Evolutionary conservation across 2,888 invertebrate species (phyloP).

Genomic region (Philereme vetulata): DNA sequence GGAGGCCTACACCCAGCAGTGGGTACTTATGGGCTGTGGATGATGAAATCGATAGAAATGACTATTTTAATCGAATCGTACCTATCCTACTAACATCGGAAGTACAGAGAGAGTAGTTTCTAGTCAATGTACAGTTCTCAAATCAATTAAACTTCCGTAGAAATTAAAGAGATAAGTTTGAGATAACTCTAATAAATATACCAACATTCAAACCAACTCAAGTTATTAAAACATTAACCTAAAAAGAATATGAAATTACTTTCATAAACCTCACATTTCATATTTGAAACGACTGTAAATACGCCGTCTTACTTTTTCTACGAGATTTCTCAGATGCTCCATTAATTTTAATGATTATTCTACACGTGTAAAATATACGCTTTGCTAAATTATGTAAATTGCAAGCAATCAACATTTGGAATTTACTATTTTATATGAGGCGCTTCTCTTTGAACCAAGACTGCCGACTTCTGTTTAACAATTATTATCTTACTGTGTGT

Average conservation of each 20-base stretch:
- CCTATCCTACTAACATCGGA: no score
- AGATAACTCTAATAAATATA: slow-evolving; percentile 39
- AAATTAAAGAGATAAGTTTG: slow-evolving; percentile 34
- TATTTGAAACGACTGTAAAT: slow-evolving; percentile 42
- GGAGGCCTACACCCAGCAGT: no score
- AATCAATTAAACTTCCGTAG: slow-evolving; percentile 11
- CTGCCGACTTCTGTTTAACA: neutral
- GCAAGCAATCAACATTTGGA: slow-evolving; percentile 2
- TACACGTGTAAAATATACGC: slow-evolving; percentile 30
- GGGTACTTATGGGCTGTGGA: no score
- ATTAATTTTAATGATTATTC: slow-evolving; percentile 41
- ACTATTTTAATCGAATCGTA: no score
- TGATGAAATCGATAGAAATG: no score
- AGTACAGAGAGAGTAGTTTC: neutral
- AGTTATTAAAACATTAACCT: slow-evolving; percentile 50
- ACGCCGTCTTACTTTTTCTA: slow-evolving; percentile 42
- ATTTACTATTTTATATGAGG: neutral
- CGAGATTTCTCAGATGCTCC: slow-evolving; percentile 41
- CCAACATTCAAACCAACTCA: slow-evolving; percentile 40
- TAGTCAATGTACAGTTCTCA: neutral
- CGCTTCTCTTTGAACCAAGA: neutral
- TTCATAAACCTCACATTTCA: slow-evolving; percentile 45
- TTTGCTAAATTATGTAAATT: slow-evolving; percentile 26
- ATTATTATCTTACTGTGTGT: no score
- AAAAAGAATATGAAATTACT: slow-evolving; percentile 47